A percentile compares a stretch with the other conserved stretches of the same genome.
Conservation (phyloP, 1,140 invertebrate species). For the Drosophila nikananu region DNA sequence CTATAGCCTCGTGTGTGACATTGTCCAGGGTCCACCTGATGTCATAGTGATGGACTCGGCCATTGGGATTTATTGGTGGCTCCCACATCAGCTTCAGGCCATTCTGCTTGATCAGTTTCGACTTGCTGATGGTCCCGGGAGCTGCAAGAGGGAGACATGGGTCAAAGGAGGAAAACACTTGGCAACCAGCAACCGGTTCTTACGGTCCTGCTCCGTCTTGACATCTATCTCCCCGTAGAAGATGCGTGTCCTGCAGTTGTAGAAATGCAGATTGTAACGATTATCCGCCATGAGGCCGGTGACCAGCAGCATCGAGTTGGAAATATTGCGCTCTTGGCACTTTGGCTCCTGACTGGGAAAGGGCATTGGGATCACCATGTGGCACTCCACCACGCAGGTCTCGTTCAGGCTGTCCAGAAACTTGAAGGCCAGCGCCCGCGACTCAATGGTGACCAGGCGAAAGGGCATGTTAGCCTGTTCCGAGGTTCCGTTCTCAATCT, state of each 20-base stretch:
- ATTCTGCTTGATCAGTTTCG: conserved; percentile 62
- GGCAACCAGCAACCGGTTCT: conserved; percentile 3
- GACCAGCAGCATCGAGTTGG: conserved; percentile 71
- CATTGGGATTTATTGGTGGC: conserved; percentile 76
- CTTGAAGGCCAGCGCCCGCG: conserved; percentile 70
- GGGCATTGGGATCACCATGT: conserved; percentile 59
- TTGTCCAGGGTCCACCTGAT: conserved; percentile 80
- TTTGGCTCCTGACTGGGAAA: conserved; percentile 63
- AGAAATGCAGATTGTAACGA: conserved; percentile 72
- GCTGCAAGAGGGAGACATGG: conserved; percentile 26
- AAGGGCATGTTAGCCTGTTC: conserved; percentile 77
- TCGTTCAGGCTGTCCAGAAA: conserved; percentile 80
- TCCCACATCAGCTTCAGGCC: conserved; percentile 78
- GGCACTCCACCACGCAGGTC: conserved; percentile 75
- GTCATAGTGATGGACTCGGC: conserved; percentile 76
- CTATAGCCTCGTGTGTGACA: conserved; percentile 75
- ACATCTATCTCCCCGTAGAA: conserved; percentile 81
- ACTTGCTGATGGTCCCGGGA: conserved; percentile 77
- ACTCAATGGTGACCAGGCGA: conserved; percentile 71
- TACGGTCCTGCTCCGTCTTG: conserved; percentile 77
- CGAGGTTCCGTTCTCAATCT: conserved; percentile 81
- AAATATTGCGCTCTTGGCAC: conserved; percentile 68
- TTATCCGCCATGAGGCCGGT: conserved; percentile 62
- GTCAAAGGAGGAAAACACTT: not conserved
- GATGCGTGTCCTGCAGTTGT: conserved; percentile 72